phyloP scores from a whole-genome alignment of 1,140 invertebrate species.

The Solenopsis invicta region DNA sequence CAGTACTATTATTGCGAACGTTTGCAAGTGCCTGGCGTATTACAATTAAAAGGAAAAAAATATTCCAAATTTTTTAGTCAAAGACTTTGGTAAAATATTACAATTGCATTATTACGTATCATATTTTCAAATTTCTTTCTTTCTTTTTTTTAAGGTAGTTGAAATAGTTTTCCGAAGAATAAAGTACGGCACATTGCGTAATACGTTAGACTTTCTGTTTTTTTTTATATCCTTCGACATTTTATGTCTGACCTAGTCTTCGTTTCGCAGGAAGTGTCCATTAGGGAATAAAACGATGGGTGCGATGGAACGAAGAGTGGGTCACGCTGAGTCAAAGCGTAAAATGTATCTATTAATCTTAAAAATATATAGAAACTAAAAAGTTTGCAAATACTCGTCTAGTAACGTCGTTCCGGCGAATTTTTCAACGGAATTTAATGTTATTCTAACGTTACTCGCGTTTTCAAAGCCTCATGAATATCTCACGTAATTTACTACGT shows the following conservation, averaged over 20 bases:
- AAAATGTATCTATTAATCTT: constrained; percentile 53
- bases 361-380: constrained; percentile 22
- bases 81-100: not conserved
- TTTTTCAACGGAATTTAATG: constrained; percentile 11
- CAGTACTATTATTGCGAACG: not conserved
- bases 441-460: not conserved
- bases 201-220: not conserved
- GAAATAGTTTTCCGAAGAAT: not conserved
- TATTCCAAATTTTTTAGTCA: not conserved
- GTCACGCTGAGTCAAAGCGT: constrained; percentile 16
- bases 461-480: not conserved
- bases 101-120: not conserved
- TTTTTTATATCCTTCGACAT: constrained; percentile 46
- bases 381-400: constrained; percentile 20
- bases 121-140: not conserved
- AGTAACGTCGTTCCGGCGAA: not conserved
- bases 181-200: not conserved
- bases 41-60: not conserved
- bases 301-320: constrained; percentile 1
- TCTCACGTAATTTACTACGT: too few relatives aligned
- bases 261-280: constrained; percentile 36
- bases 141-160: too few relatives aligned
- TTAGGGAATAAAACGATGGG: constrained; percentile 32
- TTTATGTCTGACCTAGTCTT: constrained; percentile 40
- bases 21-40: not conserved